A percentile compares a stretch with the other conserved stretches of the same genome.
phyloP scores from a whole-genome alignment of 2,113 vertebrate genomes.

The Ranitomeya imitator region DNA sequence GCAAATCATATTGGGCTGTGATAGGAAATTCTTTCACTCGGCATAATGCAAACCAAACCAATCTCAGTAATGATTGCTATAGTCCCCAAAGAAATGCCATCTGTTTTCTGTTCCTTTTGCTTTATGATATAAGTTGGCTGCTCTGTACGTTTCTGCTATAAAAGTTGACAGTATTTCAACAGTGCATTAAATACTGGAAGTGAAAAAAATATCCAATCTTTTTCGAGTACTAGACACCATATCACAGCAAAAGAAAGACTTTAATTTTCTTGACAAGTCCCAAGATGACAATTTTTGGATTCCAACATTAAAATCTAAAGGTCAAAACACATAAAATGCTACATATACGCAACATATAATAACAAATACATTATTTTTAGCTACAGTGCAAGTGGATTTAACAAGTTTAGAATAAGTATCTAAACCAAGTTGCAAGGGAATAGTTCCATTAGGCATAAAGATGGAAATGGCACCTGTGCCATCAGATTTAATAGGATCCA shows the following conservation, averaged over 20 bases:
- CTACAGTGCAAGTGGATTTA: background rate
- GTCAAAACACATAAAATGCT: background rate
- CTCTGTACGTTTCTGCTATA: constrained; percentile 57
- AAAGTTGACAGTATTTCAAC: constrained; percentile 47
- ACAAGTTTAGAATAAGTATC: background rate
- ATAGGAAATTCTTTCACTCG: constrained; percentile 22
- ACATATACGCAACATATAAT: background rate
- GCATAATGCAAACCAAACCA: constrained; percentile 39
- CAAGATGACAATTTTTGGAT: background rate
- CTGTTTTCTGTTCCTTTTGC: constrained; percentile 38
- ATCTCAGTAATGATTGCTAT: constrained; percentile 20
- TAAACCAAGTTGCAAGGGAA: background rate
- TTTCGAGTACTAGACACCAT: constrained; percentile 53
- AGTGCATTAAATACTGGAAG: constrained; percentile 36
- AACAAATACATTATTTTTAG: background rate
- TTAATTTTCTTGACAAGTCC: constrained; percentile 50
- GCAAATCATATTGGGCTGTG: constrained; percentile 36
- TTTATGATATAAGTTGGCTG: constrained; percentile 43
- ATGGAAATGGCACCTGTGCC: background rate
- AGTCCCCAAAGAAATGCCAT: constrained; percentile 47
- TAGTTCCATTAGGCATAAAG: background rate
- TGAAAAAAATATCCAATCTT: constrained; percentile 53
- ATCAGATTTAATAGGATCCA: background rate
- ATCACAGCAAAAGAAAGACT: constrained; percentile 35
- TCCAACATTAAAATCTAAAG: background rate